Conservation (phyloP, 2,888 invertebrate genomes). For the Amiota communis region DNA sequence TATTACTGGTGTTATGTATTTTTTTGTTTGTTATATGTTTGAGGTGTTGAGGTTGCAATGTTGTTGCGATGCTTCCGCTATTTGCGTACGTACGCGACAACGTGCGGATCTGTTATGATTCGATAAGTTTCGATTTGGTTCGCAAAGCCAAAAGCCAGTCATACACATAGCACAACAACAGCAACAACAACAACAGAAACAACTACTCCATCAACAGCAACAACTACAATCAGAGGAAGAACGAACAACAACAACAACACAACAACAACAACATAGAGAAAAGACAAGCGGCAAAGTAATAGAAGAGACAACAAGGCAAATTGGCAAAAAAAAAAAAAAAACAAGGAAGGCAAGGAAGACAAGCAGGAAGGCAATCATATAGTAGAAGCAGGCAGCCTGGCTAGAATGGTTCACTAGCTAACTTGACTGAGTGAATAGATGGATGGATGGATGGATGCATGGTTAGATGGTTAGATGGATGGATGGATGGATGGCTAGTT, state of each 20-base stretch:
- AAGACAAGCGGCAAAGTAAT: neutral
- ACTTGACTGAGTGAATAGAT: neutral
- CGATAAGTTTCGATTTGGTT: constrained; percentile 59
- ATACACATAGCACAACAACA: constrained; percentile 52
- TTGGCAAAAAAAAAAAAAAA: neutral
- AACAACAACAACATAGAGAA: constrained; percentile 29
- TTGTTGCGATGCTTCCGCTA: constrained; percentile 63
- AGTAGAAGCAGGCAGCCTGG: constrained; percentile 53
- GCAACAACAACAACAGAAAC: constrained; percentile 47
- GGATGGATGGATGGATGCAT: neutral
- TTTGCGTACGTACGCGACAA: constrained; percentile 71
- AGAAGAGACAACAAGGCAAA: neutral
- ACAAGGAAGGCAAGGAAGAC: constrained; percentile 7
- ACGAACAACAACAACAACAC: constrained; percentile 19
- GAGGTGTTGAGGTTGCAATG: constrained; percentile 34
- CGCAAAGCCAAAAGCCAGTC: constrained; percentile 43
- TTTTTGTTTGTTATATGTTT: neutral
- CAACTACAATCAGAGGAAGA: neutral
- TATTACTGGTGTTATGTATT: neutral
- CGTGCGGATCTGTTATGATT: constrained; percentile 72
- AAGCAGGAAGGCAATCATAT: constrained; percentile 48
- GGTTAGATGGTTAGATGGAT: neutral
- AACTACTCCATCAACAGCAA: constrained; percentile 54
- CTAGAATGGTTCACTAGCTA: constrained; percentile 40
- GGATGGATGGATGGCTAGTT: neutral